phyloP scores from a whole-genome alignment of 2,797 vertebrate genomes.

The Eptatretus atami region DNA sequence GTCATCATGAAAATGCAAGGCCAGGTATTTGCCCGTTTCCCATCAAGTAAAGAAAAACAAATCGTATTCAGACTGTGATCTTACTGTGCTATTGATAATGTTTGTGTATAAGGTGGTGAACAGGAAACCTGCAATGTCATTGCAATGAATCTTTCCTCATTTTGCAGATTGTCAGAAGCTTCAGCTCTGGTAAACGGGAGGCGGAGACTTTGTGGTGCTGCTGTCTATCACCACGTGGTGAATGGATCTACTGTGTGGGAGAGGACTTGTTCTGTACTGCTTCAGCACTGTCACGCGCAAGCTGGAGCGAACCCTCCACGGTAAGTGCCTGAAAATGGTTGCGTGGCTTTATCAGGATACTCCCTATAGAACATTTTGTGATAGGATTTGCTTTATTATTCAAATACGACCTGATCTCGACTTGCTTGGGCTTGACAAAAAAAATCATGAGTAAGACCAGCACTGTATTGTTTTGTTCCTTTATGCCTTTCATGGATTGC shows the following conservation, averaged over 20 bases:
- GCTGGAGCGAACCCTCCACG: conserved; percentile 86
- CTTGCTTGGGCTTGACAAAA: too few species aligned
- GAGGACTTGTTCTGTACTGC: conserved; percentile 95
- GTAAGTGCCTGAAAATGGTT: conserved; percentile 18
- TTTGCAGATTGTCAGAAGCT: conserved; percentile 76
- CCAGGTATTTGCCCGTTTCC: conserved; percentile 22
- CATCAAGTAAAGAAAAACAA: too few species aligned
- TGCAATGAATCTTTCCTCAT: background rate
- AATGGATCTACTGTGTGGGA: conserved; percentile 98
- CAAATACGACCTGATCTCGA: too few species aligned
- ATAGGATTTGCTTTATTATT: background rate
- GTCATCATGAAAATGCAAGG: conserved; percentile 99
- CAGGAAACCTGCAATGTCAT: too few species aligned
- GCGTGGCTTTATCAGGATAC: too few species aligned
- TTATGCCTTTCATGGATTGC: too few species aligned
- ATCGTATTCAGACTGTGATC: too few species aligned
- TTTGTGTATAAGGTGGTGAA: too few species aligned
- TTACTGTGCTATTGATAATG: too few species aligned
- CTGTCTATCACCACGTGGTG: conserved; percentile 66
- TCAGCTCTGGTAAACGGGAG: conserved; percentile 97
- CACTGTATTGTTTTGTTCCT: too few species aligned
- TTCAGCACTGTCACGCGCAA: conserved; percentile 94
- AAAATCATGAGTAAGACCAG: too few species aligned
- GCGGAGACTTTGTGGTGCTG: conserved; percentile 95
- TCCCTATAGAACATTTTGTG: too few species aligned